phyloP scores from a whole-genome alignment of 2,888 invertebrate genomes.

The Andrena flavipes region DNA sequence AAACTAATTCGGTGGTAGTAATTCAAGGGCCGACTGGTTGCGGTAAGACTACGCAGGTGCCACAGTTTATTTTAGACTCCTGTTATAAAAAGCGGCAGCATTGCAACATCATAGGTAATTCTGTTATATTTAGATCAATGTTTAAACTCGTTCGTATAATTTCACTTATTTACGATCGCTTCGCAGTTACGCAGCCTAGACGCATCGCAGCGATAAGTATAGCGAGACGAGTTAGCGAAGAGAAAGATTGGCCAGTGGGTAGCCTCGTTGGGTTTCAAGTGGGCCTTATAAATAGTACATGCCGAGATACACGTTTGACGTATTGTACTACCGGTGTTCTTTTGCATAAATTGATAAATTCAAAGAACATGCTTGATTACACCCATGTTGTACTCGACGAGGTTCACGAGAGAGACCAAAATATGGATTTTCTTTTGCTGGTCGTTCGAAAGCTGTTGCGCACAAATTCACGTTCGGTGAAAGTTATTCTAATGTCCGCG shows the following conservation, averaged over 20 bases:
- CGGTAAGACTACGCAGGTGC: constrained; percentile 95
- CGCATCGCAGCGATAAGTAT: constrained; percentile 97
- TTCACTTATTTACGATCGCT: no score
- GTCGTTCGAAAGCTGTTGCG: constrained; percentile 92
- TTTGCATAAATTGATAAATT: constrained; percentile 90
- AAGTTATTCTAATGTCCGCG: constrained; percentile 96
- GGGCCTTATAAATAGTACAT: constrained; percentile 88
- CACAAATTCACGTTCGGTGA: constrained; percentile 88
- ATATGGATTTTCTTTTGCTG: constrained; percentile 95
- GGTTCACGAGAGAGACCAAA: constrained; percentile 96
- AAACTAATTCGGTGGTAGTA: constrained; percentile 90
- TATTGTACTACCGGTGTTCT: constrained; percentile 88
- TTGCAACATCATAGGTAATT: constrained; percentile 91
- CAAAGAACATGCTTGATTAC: constrained; percentile 90
- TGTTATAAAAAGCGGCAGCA: constrained; percentile 87
- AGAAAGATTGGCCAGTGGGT: constrained; percentile 93
- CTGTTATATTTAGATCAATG: background rate
- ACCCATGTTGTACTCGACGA: constrained; percentile 92
- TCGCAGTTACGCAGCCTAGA: constrained; percentile 94
- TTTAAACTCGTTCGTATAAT: no score
- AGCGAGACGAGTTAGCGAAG: constrained; percentile 93
- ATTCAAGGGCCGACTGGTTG: constrained; percentile 98
- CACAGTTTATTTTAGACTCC: constrained; percentile 96
- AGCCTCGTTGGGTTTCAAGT: constrained; percentile 96
- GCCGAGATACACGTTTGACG: constrained; percentile 89